Conservation (phyloP, 2,888 invertebrate species). For the Automeris io region DNA sequence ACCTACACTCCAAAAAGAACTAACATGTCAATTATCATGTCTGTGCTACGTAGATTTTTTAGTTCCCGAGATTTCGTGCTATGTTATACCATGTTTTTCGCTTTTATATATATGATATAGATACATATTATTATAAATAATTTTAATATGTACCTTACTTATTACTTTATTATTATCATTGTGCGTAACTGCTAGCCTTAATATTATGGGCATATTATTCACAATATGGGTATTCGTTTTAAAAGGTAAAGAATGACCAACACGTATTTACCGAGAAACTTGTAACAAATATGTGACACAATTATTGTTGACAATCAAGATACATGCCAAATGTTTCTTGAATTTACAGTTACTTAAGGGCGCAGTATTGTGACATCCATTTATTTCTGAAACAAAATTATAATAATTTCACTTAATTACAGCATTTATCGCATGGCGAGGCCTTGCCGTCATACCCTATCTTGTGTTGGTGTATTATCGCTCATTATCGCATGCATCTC, state of each 20-base stretch:
- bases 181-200: too few species aligned
- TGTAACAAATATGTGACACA: conserved; percentile 26
- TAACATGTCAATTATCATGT: too few species aligned
- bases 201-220: neutral
- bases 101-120: too few species aligned
- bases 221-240: neutral
- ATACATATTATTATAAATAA: too few species aligned
- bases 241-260: neutral
- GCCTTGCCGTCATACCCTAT: conserved; percentile 47
- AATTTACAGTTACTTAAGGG: conserved; percentile 51
- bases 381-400: conserved; percentile 67
- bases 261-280: conserved; percentile 9
- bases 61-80: too few species aligned
- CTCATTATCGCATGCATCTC: conserved; percentile 23
- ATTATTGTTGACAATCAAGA: conserved; percentile 32
- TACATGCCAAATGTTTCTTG: conserved; percentile 40
- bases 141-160: too few species aligned
- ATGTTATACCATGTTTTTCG: too few species aligned
- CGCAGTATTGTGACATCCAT: conserved; percentile 64
- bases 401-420: conserved; percentile 75
- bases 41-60: too few species aligned
- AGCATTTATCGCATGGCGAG: conserved; percentile 63
- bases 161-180: too few species aligned
- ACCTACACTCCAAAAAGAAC: too few species aligned
- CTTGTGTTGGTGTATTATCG: conserved; percentile 45